Base-by-base conservation (phyloP, 2,113 vertebrate species). In the Pungitius pungitius region DNA sequence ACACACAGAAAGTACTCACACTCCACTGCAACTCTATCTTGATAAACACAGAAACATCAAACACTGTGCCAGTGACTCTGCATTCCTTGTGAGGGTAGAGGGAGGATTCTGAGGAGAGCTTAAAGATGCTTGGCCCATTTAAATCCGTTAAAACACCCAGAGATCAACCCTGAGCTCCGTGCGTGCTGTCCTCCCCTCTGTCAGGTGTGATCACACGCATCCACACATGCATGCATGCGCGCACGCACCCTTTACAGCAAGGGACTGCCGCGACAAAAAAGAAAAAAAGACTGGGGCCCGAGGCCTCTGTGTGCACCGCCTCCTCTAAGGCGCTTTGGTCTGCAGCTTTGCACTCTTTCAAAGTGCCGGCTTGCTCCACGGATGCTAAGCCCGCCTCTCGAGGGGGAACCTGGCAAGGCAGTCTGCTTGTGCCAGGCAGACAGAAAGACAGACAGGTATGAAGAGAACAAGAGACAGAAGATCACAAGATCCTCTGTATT, bases 281-380 rank as follows among this genome's bases (percentile, higher is more conserved):
- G 3, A 43, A 79, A 59, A 73, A 85, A 67, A 72, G 49, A 74
- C 70, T 82, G 61, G 52, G 67, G 82, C 57, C n/a, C 43, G 77
- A 86, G 79, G 85, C 81, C 64, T 85, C 75, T 73, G 72, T 85
- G 85, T 69, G 79, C 78, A 35, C 40, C 73, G 63, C 60, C 67
- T 85, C 65, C 49, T 77, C 82, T 92, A 90, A 92, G 90, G 86
- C 17, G 82, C 87, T 92, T 89, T 92, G 80, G 85, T 85, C 81
- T 76, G 78, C 64, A 79, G 87, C 83, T 89, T 87, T 89, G 79
- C 78, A 83, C 83, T 87, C 85, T 88, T 89, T 90, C 88, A 90
- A 93, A 92, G 88, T 73, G 80, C 69, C 83, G 78, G 84, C 84
- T 88, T 69, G 85, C 49, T 69, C 82, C 73, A 75, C 43, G 42